A percentile compares a stretch with the other conserved stretches of the same genome.
Evolutionary conservation across 2,113 vertebrate species (phyloP).

Genomic region (Neogale vison): DNA sequence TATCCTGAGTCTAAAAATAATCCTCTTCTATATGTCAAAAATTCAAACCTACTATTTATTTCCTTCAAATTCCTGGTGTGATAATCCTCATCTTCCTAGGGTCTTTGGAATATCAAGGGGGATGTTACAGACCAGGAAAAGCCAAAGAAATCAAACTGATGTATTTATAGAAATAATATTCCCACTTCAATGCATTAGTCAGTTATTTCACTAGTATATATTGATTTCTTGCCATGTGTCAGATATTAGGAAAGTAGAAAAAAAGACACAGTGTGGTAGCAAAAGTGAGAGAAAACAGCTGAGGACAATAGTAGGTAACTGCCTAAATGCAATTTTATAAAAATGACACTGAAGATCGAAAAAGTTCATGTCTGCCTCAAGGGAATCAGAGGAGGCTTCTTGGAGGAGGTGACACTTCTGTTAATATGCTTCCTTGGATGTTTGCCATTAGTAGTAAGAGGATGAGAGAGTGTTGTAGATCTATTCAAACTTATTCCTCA

Average conservation of each 20-base stretch:
- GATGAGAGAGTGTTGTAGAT: neutral
- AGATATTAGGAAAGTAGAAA: neutral
- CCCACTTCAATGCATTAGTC: neutral
- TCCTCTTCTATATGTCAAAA: neutral
- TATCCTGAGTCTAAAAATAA: slow-evolving; percentile 2
- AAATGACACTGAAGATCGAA: neutral
- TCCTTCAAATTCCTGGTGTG: neutral
- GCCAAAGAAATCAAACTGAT: neutral
- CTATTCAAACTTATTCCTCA: neutral
- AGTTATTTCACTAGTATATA: neutral
- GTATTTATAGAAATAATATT: neutral
- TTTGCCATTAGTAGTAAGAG: neutral
- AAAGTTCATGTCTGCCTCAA: neutral
- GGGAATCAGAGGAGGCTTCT: neutral
- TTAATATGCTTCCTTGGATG: neutral
- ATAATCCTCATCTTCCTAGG: neutral
- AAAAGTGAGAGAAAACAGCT: neutral
- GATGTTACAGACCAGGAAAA: neutral
- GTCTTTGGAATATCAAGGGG: neutral
- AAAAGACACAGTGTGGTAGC: neutral
- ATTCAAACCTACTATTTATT: neutral
- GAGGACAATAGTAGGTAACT: neutral
- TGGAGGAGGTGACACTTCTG: neutral
- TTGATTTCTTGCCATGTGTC: slow-evolving; percentile 2
- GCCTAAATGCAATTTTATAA: neutral